phyloP scores from a whole-genome alignment of 64 coral and sea anemone species.

The Montipora sp. region DNA sequence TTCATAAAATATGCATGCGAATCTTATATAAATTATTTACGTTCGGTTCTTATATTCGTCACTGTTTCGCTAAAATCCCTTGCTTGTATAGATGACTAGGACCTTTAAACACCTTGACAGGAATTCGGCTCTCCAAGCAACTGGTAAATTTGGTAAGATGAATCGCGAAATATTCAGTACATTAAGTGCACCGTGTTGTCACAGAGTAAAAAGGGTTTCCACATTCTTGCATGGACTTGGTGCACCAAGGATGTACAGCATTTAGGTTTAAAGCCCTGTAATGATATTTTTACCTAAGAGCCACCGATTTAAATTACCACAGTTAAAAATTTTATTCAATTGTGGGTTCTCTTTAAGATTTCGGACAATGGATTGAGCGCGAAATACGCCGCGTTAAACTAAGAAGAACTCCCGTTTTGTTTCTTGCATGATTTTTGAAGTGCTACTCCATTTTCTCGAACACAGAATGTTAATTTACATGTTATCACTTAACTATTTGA shows the following conservation, averaged over 20 bases:
- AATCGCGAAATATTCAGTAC: too few species aligned
- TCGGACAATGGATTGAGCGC: too few species aligned
- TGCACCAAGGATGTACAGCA: too few species aligned
- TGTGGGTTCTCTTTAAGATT: background rate
- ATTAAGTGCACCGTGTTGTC: too few species aligned
- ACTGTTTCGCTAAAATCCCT: background rate
- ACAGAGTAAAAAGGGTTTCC: too few species aligned
- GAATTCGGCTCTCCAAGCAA: background rate
- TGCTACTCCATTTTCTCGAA: background rate
- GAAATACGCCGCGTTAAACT: background rate
- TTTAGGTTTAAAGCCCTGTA: too few species aligned
- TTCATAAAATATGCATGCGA: slow-evolving; percentile 28
- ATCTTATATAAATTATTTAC: slow-evolving; percentile 39
- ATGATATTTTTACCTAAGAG: too few species aligned
- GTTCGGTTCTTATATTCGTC: slow-evolving; percentile 1
- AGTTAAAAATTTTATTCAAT: background rate
- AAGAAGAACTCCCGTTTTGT: background rate
- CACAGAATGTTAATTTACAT: background rate
- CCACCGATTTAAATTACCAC: background rate
- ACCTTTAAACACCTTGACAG: background rate
- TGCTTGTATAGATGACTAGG: background rate
- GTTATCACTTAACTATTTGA: background rate
- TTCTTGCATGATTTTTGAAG: background rate
- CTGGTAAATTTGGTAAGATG: background rate
- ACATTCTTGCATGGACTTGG: too few species aligned